Evolutionary conservation across 2,113 vertebrate genomes (phyloP).

Genomic region (Seriola quinqueradiata): DNA sequence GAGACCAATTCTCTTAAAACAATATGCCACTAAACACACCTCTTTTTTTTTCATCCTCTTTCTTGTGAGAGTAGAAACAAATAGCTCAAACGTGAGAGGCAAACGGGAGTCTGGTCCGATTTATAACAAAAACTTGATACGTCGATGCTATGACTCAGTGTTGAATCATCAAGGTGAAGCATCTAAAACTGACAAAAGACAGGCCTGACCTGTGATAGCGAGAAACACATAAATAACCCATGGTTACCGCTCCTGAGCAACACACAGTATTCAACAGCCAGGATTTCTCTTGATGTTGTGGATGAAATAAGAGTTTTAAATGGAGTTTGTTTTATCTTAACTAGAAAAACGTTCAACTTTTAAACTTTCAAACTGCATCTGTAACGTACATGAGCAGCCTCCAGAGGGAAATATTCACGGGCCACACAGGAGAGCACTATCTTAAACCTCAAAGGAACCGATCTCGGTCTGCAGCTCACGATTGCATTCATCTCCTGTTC

Average conservation of each 20-base stretch:
- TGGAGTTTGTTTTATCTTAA: not conserved
- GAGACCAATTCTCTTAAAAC: slow-evolving; percentile 10
- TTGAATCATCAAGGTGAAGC: slow-evolving; percentile 68
- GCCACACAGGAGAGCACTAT: slow-evolving; percentile 36
- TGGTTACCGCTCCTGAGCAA: not conserved
- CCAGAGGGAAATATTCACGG: slow-evolving; percentile 7
- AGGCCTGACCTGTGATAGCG: not conserved
- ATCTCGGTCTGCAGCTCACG: slow-evolving; percentile 37
- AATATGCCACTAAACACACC: not conserved
- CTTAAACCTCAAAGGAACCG: slow-evolving; percentile 18
- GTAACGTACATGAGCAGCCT: not conserved
- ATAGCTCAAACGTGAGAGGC: not conserved
- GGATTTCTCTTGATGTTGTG: not conserved
- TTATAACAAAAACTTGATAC: slow-evolving; percentile 34
- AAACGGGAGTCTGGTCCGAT: slow-evolving; percentile 3
- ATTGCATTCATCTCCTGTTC: slow-evolving; percentile 42
- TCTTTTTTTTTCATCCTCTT: not conserved
- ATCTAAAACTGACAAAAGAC: slow-evolving; percentile 32
- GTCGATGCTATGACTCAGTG: slow-evolving; percentile 69
- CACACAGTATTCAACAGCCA: not conserved
- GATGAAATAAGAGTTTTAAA: not conserved
- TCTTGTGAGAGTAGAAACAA: not conserved
- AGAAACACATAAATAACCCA: not conserved
- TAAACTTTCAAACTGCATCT: not conserved
- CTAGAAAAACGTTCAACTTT: not conserved